phyloP scores from a whole-genome alignment of 2,113 vertebrate genomes.

The Lagopus muta region DNA sequence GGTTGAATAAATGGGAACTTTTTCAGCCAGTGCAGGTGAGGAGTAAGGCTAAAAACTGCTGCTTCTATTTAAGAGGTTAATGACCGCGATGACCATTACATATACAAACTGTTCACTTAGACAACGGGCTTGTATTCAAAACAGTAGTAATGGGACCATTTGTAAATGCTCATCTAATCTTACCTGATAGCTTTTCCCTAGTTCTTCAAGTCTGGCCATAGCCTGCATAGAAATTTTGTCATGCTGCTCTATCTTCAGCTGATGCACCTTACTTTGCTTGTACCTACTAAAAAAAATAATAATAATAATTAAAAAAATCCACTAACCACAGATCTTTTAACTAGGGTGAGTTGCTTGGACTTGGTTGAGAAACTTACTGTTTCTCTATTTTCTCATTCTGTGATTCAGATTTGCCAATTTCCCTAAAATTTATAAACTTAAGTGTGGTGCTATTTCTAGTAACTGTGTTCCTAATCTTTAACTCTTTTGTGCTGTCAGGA shows the following conservation, averaged over 20 bases:
- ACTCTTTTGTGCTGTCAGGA: background rate
- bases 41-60: background rate
- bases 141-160: background rate
- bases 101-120: background rate
- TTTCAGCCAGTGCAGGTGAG: background rate
- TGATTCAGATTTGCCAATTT: background rate
- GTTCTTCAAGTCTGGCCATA: background rate
- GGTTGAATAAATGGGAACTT: background rate
- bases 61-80: background rate
- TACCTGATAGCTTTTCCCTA: background rate
- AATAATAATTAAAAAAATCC: background rate
- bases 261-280: background rate
- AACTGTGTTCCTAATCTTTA: background rate
- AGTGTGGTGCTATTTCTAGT: background rate
- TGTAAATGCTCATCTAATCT: background rate
- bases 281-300: background rate
- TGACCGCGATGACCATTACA: background rate
- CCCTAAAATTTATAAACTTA: background rate
- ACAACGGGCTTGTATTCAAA: background rate
- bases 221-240: background rate
- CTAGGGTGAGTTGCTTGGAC: background rate
- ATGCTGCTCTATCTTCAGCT: fast-evolving
- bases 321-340: background rate
- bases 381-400: background rate
- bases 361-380: background rate